phyloP scores from a whole-genome alignment of 2,797 vertebrate genomes.

The Hydrophis major region DNA sequence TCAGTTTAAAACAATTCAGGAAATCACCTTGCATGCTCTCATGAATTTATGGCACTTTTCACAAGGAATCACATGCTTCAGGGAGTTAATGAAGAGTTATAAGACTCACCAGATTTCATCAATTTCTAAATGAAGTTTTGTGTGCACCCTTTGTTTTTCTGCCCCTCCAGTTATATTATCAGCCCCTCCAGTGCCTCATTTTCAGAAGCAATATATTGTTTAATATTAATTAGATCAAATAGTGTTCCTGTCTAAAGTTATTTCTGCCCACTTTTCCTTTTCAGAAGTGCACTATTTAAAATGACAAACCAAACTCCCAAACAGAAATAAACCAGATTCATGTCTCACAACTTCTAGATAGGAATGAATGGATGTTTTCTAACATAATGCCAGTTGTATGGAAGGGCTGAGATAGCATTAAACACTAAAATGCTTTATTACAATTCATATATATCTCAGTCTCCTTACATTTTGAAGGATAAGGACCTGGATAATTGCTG shows the following conservation, averaged over 20 bases:
- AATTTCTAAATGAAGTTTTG: not conserved
- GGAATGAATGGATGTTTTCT: constrained; percentile 88
- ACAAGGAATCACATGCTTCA: not conserved
- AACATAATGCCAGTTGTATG: constrained; percentile 85
- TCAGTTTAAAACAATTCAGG: not conserved
- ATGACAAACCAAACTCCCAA: constrained; percentile 77
- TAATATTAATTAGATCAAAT: not conserved
- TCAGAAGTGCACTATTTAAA: constrained; percentile 81
- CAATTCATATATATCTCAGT: constrained; percentile 79
- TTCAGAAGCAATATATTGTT: not conserved
- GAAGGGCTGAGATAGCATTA: constrained; percentile 75
- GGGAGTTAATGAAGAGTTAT: not conserved
- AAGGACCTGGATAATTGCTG: constrained; percentile 14
- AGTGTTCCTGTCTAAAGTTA: constrained; percentile 24
- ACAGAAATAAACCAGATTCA: constrained; percentile 83
- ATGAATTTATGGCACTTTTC: not conserved
- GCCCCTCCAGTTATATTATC: not conserved
- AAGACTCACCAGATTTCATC: not conserved
- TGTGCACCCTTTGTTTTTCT: not conserved
- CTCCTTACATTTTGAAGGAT: constrained; percentile 86
- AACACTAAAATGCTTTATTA: constrained; percentile 80
- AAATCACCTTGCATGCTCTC: not conserved
- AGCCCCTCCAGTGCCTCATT: not conserved
- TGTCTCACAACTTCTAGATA: constrained; percentile 80
- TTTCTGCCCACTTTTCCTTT: constrained; percentile 47